Percentiles rank a stretch among this genome's conserved stretches.
phyloP scores from a whole-genome alignment of 2,888 invertebrate genomes.

The Cephus rjabovi region DNA sequence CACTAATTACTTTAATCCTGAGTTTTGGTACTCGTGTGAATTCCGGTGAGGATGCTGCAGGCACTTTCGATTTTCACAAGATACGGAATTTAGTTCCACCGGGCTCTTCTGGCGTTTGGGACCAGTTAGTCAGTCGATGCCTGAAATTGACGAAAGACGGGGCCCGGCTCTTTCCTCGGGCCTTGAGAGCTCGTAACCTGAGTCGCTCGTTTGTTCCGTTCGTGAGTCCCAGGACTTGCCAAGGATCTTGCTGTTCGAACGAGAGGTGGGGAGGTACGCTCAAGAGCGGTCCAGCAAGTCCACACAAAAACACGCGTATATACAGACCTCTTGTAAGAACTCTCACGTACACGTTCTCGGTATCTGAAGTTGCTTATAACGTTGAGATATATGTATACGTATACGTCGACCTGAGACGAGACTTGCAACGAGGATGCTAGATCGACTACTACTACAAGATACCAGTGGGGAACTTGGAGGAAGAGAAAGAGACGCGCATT shows the following conservation, averaged over 20 bases:
- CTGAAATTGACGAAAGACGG: background rate
- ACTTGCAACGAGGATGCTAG: background rate
- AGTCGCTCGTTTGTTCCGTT: background rate
- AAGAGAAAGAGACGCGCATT: background rate
- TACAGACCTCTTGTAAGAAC: background rate
- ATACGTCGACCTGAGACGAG: background rate
- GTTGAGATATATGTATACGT: background rate
- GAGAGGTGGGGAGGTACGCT: background rate
- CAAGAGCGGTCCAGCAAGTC: slow-evolving; percentile 24
- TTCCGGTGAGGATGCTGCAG: background rate
- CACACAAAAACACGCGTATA: slow-evolving; percentile 9
- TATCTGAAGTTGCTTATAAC: background rate
- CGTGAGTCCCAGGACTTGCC: background rate
- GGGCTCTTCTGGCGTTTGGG: background rate
- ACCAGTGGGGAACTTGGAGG: background rate
- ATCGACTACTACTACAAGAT: background rate
- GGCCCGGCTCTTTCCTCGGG: background rate
- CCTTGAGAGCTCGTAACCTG: background rate
- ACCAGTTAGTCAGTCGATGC: background rate
- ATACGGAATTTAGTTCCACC: background rate
- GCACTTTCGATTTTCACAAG: background rate
- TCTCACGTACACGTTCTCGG: background rate
- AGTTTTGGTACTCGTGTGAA: background rate
- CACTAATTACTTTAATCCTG: background rate
- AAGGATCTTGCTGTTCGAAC: background rate